Evolutionary conservation across 2,113 vertebrate genomes (phyloP), one percentile per base, ranked within the genome.

Genomic region (Penelope pileata): DNA sequence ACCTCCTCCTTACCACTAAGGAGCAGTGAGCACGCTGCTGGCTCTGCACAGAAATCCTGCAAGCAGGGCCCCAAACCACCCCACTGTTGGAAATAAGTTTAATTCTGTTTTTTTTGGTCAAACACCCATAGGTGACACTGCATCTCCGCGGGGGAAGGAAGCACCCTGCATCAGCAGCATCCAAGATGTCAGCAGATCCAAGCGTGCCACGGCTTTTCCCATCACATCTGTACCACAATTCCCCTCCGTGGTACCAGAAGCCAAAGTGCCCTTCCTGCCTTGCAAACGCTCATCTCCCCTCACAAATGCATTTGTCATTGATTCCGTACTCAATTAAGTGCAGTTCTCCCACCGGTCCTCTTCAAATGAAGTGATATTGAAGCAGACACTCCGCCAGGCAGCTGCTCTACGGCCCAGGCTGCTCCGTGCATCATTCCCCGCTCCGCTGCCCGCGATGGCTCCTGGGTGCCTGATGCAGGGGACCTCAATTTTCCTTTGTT

Each of bases 401-500:
- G 90, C 86, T 93, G 87, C 72, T 6, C 21, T 24, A 27, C 53
- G 68, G 84, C 82, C 51, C 3, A 5, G 26, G 53, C 40, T 2
- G 50, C 75, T 54, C 23, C 7, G 9, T 19, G 72, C 68, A 45
- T 76, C 82, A 54, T 45, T 77, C 54, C 53, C n/a, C 0, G 36
- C 14, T 63, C 60, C 94, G 45, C 14, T 50, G 79, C 90, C 74
- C 2, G 13, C 3, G n/a, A 63, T 9, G 51, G 42, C 79, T 87
- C 78, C 48, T 32, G 63, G 51, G 82, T 51, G 68, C 74, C 60
- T 19, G 17, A 6, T 12, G 29, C 63, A 38, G n/a, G 42, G 53
- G 62, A 70, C 63, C 79, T 64, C 50, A 64, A 14, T 47, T 66
- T 50, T 21, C 56, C 87, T 88, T 78, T 85, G 94, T 95, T 74